Evolutionary conservation across 2,113 vertebrate species (phyloP).

Genomic region (Esox niger): DNA sequence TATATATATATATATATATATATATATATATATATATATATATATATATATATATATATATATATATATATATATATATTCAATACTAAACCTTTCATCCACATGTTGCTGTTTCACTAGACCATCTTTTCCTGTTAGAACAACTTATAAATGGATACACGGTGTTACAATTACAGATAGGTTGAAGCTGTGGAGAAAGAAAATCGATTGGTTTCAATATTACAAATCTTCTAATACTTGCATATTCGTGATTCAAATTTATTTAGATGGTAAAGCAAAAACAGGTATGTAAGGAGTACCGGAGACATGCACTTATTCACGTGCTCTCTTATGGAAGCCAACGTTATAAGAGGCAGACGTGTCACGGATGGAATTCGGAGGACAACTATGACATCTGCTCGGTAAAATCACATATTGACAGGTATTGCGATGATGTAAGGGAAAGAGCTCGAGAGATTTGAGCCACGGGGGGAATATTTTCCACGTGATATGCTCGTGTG

Average conservation of each 20-base stretch:
- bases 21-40: too few species aligned
- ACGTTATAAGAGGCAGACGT: not conserved
- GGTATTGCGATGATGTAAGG: conserved; percentile 37
- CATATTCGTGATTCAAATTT: not conserved
- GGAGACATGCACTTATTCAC: not conserved
- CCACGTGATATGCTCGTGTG: conserved; percentile 17
- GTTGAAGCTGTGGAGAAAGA: not conserved
- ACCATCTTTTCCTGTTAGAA: not conserved
- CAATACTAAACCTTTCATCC: not conserved
- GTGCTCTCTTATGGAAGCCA: not conserved
- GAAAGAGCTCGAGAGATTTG: conserved; percentile 32
- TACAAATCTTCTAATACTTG: not conserved
- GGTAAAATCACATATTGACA: conserved; percentile 49
- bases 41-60: too few species aligned
- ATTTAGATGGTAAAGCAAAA: not conserved
- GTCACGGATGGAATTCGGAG: conserved; percentile 36
- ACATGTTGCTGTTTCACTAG: not conserved
- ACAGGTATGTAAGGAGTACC: not conserved
- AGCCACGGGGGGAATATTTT: not conserved
- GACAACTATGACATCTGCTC: conserved; percentile 46
- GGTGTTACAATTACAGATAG: not conserved
- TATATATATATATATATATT: too few species aligned
- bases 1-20: too few species aligned
- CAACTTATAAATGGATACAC: not conserved
- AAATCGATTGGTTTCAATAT: not conserved